Conservation (phyloP, 2,113 vertebrate genomes). For the Gavia stellata region DNA sequence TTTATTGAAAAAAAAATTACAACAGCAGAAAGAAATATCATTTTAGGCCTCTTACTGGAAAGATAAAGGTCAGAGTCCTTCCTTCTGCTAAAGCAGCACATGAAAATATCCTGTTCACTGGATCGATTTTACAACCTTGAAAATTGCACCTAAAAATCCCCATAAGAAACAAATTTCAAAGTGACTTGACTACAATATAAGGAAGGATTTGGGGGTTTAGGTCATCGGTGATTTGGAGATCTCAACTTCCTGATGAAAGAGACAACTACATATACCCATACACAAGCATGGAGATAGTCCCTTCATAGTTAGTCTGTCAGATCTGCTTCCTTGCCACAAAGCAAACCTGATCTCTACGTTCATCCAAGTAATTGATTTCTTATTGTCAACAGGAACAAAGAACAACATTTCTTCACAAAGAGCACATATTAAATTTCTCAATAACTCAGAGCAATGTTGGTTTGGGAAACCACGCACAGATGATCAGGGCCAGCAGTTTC, state of each 20-base stretch:
- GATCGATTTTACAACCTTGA: not conserved
- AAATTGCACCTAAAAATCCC: not conserved
- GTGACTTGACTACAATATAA: not conserved
- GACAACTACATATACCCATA: not conserved
- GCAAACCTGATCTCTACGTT: not conserved
- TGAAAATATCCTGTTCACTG: not conserved
- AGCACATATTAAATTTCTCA: not conserved
- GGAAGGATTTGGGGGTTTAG: not conserved
- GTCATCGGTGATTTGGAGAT: not conserved
- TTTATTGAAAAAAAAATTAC: constrained; percentile 51
- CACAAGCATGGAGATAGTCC: not conserved
- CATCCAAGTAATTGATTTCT: not conserved
- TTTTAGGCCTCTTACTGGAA: constrained; percentile 29
- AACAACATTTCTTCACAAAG: not conserved
- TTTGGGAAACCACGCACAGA: not conserved
- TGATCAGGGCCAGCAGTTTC: not conserved
- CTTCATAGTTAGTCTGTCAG: not conserved
- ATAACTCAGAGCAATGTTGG: not conserved
- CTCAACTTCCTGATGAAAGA: not conserved
- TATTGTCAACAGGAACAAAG: not conserved
- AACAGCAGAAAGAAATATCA: constrained; percentile 61
- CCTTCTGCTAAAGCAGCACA: not conserved
- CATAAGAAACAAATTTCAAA: not conserved
- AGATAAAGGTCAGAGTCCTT: constrained; percentile 4
- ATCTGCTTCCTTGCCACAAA: not conserved